Base-by-base conservation (phyloP, 1,140 invertebrate species). In the Diprion similis region DNA sequence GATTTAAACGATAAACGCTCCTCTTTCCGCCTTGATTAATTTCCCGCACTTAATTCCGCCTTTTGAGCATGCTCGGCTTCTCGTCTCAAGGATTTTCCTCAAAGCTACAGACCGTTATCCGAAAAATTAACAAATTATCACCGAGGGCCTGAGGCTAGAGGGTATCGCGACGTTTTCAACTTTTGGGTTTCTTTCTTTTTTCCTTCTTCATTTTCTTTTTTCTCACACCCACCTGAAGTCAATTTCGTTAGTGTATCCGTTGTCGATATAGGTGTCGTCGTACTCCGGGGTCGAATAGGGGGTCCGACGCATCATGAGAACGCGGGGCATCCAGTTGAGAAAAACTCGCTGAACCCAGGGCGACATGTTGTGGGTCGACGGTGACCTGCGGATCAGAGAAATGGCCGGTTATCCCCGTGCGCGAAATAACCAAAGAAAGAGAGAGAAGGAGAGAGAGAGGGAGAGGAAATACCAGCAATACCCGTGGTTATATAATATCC, bases 301-400 rank as follows among this genome's bases (percentile, higher is more conserved):
- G 0, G 95, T 96, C 71, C 95, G 89, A 70, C 94, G 90, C 95
- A 98, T 97, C 89, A 96, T 94, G 72, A 98, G 89, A 15, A 97
- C 85, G 73, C 94, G 92, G 10, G 96, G 96, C 93, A 98, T 95
- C 80, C 96, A 92, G 79, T 96, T 92, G 10, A 98, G 89, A 88
- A 99, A 99, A 71, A 98, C 89, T 81, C 93, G 92, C 82, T 93
- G 93, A 77, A 97, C 94, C 92, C 94, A 94, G 0, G 95, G 94
- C 0, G 95, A 95, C 96, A 99, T 98, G 77, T 94, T 95, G 88
- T 99, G 98, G 0, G 98, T 99, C 11, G 97, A 96, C 37, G 98
- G 97, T 7, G 97, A 99, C 83, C 95, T 97, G 81, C 66, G 71
- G 79, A 37, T 17, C 48, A 13, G 13, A 68, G 37, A 68, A 71